A percentile compares a stretch with the other conserved stretches of the same genome.
Conservation (phyloP, 2,113 vertebrate genomes). For the Thamnophis sirtalis region DNA sequence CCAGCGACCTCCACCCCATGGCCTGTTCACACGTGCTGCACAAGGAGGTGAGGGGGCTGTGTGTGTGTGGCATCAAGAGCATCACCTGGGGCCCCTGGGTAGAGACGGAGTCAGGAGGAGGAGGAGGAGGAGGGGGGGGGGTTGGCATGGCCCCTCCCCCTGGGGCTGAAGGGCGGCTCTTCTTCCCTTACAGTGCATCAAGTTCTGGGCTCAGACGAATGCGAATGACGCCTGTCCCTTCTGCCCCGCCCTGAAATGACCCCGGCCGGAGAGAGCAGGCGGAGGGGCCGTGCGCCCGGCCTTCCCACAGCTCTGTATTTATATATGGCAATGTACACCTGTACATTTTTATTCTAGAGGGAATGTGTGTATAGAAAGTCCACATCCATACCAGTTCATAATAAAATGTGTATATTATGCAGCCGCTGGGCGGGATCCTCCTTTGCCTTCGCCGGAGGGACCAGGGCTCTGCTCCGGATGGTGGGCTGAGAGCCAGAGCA, state of each 20-base stretch:
- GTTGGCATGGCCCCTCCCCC: too few relatives aligned
- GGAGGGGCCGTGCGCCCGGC: slow-evolving; percentile 65
- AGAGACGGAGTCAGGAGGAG: neutral
- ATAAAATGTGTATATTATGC: slow-evolving; percentile 81
- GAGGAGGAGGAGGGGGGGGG: neutral
- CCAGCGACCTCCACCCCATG: slow-evolving; percentile 78
- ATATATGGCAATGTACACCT: slow-evolving; percentile 75
- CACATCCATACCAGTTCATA: slow-evolving; percentile 70
- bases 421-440: slow-evolving; percentile 18
- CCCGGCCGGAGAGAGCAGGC: slow-evolving; percentile 24
- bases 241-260: slow-evolving; percentile 77
- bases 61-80: neutral
- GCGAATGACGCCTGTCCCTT: slow-evolving; percentile 81
- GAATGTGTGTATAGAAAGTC: slow-evolving; percentile 78
- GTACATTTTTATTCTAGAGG: slow-evolving; percentile 81
- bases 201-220: slow-evolving; percentile 83
- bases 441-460: neutral
- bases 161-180: neutral
- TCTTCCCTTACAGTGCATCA: slow-evolving; percentile 77
- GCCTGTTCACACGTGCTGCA: slow-evolving; percentile 83
- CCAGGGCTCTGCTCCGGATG: accelerated
- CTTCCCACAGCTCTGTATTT: slow-evolving; percentile 79
- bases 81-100: neutral
- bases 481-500: too few relatives aligned
- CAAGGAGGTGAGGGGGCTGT: slow-evolving; percentile 72